Evolutionary conservation across 2,888 invertebrate genomes (phyloP).

Genomic region (Harpagoxenus sublaevis): DNA sequence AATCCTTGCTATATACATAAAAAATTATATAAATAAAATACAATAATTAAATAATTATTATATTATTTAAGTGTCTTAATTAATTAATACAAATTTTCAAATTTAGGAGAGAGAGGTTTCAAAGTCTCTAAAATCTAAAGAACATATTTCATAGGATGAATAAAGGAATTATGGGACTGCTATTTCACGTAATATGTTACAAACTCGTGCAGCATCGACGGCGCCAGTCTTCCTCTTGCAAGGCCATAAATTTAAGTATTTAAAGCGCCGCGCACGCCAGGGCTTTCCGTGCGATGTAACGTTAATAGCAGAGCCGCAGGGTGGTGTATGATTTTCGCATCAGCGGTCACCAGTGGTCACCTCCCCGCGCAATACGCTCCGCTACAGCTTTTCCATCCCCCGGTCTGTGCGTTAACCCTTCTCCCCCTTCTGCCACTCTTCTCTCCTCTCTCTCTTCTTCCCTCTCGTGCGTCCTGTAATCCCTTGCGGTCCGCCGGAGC

Average conservation of each 20-base stretch:
- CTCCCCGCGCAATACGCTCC: conserved; percentile 32
- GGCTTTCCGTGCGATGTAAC: conserved; percentile 32
- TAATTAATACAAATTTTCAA: not conserved
- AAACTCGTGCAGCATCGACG: not conserved
- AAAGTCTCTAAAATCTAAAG: not conserved
- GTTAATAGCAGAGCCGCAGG: conserved; percentile 39
- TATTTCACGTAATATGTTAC: conserved; percentile 6
- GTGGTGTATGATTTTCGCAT: conserved; percentile 50
- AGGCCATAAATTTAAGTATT: conserved; percentile 37
- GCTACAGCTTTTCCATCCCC: conserved; percentile 17
- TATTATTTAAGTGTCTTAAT: not conserved
- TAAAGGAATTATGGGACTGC: not conserved
- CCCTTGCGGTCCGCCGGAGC: conserved; percentile 66
- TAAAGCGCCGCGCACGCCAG: conserved; percentile 1
- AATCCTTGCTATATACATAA: not conserved
- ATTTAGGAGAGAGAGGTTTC: not conserved
- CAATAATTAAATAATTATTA: conserved; percentile 3
- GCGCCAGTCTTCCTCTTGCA: conserved; percentile 27
- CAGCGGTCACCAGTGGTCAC: conserved; percentile 16
- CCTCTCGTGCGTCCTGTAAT: conserved; percentile 53
- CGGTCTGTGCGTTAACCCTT: conserved; percentile 36
- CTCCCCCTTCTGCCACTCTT: not conserved
- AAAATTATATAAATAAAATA: not conserved
- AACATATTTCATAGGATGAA: not conserved
- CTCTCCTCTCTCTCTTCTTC: conserved; percentile 40